Evolutionary conservation across 1,140 invertebrate species (phyloP), one percentile per base, ranked within the genome.

Genomic region (Meteorus sp.): DNA sequence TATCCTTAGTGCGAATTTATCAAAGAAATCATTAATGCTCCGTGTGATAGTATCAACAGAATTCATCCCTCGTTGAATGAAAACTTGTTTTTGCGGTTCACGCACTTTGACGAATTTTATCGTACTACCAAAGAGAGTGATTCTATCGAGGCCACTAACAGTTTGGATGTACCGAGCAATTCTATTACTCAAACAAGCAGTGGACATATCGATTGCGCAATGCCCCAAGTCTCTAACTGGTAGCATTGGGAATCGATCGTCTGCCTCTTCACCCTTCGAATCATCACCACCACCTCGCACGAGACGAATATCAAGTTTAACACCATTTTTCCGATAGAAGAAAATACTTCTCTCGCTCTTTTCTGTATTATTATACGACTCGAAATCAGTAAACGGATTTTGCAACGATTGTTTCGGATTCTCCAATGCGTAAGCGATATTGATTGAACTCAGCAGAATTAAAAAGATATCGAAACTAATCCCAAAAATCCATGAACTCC

Each of bases 21-120:
- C 77, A 48, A 85, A 85, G 54, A 85, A 85, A n/a, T 80, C 67
- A 13, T 84, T 76, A 3, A 85, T 72, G 51, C 76, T 79, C 17
- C 70, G 70, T 33, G 84, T 81, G 9, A 85, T 83, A 55, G 70
- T 69, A 1, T 76, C 71, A 1, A 76, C 70, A 2, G 80, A 51
- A 57, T 73, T 63, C 22, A 63, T 61, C 7, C 54, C 56, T 8
- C 65, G 45, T 15, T 72, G 66, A 19, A 59, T 47, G 0, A 35
- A 52, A 5, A 55, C 59, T 6, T 56, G 47, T 2, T n/a, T 56
- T 1, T 33, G 27, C 17, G 29, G 1, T 5, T 63, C 19, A 37
- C 62, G 68, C 1, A 64, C 63, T 69, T 80, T 79, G 70, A 84
- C 80, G 29, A 85, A 77, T 56, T 81, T 83, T 1, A 85, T 67